Evolutionary conservation across 2,797 vertebrate species (phyloP).

Genomic region (Myiotriccus ornatus): DNA sequence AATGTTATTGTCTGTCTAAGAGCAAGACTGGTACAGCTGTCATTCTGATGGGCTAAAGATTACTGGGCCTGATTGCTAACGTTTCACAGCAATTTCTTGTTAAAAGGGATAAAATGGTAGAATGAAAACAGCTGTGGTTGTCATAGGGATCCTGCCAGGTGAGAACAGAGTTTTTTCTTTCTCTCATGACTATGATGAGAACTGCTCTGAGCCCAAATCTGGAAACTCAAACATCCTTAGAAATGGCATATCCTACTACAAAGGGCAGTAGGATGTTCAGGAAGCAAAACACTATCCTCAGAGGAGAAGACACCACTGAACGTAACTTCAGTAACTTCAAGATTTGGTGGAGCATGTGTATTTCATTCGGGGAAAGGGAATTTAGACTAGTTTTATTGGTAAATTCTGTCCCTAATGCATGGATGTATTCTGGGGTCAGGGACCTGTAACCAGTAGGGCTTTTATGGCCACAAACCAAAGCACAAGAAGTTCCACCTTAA

Average conservation of each 20-base stretch:
- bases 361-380: not conserved
- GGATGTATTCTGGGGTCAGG: not conserved
- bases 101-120: not conserved
- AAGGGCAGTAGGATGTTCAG: not conserved
- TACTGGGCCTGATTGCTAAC: not conserved
- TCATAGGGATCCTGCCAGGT: not conserved
- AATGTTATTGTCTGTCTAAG: not conserved
- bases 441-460: not conserved
- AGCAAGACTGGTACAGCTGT: not conserved
- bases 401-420: not conserved
- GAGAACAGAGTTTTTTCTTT: not conserved
- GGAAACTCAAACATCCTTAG: not conserved
- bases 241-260: not conserved
- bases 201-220: not conserved
- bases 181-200: not conserved
- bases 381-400: not conserved
- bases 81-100: not conserved
- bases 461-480: not conserved
- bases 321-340: no score
- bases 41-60: not conserved
- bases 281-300: not conserved
- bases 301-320: not conserved
- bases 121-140: not conserved
- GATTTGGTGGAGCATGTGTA: not conserved
- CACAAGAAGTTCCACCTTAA: not conserved